These are phyloP conservation scores for Knipowitschia caucasica DNA, from an alignment of 2,797 vertebrate genomes.

Conservation along the genomic window DNA sequence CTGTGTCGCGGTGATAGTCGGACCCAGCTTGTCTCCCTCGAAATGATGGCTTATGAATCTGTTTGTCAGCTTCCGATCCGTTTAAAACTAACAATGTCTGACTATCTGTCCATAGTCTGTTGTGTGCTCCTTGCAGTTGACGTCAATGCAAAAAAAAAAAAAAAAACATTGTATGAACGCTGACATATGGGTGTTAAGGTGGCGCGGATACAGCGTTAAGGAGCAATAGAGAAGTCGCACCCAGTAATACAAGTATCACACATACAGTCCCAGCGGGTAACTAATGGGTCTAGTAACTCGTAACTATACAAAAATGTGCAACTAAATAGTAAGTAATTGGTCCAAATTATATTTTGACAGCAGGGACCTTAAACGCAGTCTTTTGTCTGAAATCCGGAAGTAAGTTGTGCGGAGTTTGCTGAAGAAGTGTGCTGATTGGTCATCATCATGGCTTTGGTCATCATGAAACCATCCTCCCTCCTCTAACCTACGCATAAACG, in stretches of 20 bases:
- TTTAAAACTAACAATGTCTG: conserved; percentile 24
- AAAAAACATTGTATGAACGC: conserved; percentile 65
- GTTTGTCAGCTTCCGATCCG: conserved; percentile 46
- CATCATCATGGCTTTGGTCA: too few species aligned
- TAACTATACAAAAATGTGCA: accelerated
- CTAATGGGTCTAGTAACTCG: accelerated
- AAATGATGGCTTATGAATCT: conserved; percentile 29
- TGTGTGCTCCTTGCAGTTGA: conserved; percentile 70
- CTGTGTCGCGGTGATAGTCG: conserved; percentile 49
- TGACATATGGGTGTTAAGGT: conserved; percentile 77
- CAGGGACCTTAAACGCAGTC: conserved; percentile 46
- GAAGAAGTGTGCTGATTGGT: conserved; percentile 18
- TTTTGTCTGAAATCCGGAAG: conserved; percentile 56
- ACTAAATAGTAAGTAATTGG: accelerated
- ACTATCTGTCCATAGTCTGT: conserved; percentile 57
- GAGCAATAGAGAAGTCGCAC: background rate
- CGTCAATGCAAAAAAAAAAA: conserved; percentile 76
- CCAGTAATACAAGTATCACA: background rate
- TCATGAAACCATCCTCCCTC: background rate
- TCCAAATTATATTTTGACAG: background rate
- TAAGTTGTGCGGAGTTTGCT: conserved; percentile 39
- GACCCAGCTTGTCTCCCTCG: conserved; percentile 39
- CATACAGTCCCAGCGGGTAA: accelerated
- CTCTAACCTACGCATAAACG: conserved; percentile 16
- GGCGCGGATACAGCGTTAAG: conserved; percentile 19